Conservation (phyloP, 2,888 invertebrate genomes). For the Meiosimyza platycephala region DNA sequence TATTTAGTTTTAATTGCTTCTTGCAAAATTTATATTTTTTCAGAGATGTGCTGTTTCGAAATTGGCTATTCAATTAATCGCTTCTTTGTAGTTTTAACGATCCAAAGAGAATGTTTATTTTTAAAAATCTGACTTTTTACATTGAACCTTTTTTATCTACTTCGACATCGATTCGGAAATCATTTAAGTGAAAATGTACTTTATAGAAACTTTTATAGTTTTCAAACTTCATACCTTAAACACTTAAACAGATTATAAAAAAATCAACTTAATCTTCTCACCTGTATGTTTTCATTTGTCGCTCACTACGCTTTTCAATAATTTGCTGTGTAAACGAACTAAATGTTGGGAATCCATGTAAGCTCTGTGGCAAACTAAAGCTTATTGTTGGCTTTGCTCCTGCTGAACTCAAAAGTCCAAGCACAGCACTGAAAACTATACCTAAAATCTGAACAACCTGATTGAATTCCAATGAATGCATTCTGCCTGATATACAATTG, state of each 20-base stretch:
- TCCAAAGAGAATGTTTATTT: too few relatives aligned
- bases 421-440: constrained; percentile 55
- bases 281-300: constrained; percentile 67
- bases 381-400: constrained; percentile 65
- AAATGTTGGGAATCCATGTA: constrained; percentile 63
- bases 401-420: constrained; percentile 60
- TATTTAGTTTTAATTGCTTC: too few relatives aligned
- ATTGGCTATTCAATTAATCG: too few relatives aligned
- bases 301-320: constrained; percentile 62
- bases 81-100: too few relatives aligned
- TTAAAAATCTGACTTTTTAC: too few relatives aligned
- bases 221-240: too few relatives aligned
- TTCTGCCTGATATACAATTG: constrained; percentile 26
- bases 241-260: not conserved
- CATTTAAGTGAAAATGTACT: not conserved
- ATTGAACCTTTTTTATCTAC: too few relatives aligned
- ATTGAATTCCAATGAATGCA: constrained; percentile 48
- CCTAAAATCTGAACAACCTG: constrained; percentile 56
- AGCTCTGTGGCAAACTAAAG: constrained; percentile 61
- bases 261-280: constrained; percentile 48
- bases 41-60: too few relatives aligned
- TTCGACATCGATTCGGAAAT: too few relatives aligned
- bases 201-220: not conserved
- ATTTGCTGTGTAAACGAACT: constrained; percentile 66
- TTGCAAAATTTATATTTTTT: too few relatives aligned